phyloP scores from a whole-genome alignment of 1,140 invertebrate genomes.

The Apis dorsata region DNA sequence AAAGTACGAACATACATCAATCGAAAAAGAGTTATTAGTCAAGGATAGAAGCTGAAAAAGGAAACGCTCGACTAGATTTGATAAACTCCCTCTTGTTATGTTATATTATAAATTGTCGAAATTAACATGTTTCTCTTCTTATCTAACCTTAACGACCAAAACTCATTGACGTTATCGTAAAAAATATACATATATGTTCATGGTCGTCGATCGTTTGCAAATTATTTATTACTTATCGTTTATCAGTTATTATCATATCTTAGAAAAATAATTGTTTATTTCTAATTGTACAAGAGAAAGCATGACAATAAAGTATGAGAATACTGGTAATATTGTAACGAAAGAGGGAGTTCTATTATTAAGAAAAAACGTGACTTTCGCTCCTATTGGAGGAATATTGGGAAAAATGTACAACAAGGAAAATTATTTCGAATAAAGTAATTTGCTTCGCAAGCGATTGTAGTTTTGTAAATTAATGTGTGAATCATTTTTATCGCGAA shows the following conservation, averaged over 20 bases:
- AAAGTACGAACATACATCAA: slow-evolving; percentile 65
- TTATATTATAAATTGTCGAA: slow-evolving; percentile 16
- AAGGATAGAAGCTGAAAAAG: slow-evolving; percentile 51
- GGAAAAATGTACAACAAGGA: slow-evolving; percentile 10
- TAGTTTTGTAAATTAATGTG: neutral
- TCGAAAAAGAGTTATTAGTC: slow-evolving; percentile 59
- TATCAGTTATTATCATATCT: neutral
- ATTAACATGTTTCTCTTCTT: neutral
- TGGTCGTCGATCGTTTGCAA: neutral
- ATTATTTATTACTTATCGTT: neutral
- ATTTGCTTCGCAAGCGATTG: slow-evolving; percentile 13
- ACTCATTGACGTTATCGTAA: neutral
- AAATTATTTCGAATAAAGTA: neutral
- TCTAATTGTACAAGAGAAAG: neutral
- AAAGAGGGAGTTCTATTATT: slow-evolving; percentile 9
- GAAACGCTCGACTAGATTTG: slow-evolving; percentile 30
- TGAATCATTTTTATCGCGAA: neutral
- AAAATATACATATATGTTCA: neutral
- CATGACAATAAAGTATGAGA: neutral
- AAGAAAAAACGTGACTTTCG: slow-evolving; percentile 33
- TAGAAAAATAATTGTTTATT: neutral
- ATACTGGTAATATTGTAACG: neutral
- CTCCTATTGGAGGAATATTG: neutral
- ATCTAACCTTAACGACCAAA: neutral
- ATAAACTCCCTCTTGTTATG: slow-evolving; percentile 13